Evolutionary conservation across 64 coral and sea anemone genomes (phyloP).

Genomic region (Montipora foliosa): DNA sequence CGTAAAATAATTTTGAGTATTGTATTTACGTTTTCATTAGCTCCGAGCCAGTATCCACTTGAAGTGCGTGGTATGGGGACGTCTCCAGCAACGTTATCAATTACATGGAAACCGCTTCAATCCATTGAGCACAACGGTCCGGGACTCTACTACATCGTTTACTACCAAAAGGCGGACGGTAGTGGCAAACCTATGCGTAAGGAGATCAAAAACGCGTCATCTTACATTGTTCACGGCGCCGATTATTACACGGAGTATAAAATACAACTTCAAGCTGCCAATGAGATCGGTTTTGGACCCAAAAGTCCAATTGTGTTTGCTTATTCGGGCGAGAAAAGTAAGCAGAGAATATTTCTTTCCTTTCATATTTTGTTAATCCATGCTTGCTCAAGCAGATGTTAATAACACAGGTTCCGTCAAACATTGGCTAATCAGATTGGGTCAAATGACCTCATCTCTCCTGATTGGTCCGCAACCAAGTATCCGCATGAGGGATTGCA

Average conservation of each 20-base stretch:
- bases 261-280: conserved; percentile 88
- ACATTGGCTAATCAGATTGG: too few relatives aligned
- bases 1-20: too few relatives aligned
- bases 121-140: conserved; percentile 81
- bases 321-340: conserved; percentile 84
- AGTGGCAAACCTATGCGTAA: conserved; percentile 35
- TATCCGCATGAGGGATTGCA: too few relatives aligned
- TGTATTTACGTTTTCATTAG: conserved; percentile 6
- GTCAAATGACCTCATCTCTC: too few relatives aligned
- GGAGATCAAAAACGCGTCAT: conserved; percentile 52
- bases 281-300: conserved; percentile 77
- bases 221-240: conserved; percentile 50
- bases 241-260: conserved; percentile 74
- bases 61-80: conserved; percentile 34
- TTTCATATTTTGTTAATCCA: too few relatives aligned
- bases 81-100: conserved; percentile 10
- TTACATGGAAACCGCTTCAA: conserved; percentile 62
- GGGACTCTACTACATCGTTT: conserved; percentile 79
- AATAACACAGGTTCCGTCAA: too few relatives aligned
- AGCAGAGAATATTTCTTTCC: background rate
- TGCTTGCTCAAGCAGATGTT: too few relatives aligned
- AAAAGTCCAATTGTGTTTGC: conserved; percentile 68
- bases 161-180: conserved; percentile 66
- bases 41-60: conserved; percentile 23
- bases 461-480: too few relatives aligned